Evolutionary conservation across 2,797 vertebrate species (phyloP).

Genomic region (Petrocephalus schoutedeni): DNA sequence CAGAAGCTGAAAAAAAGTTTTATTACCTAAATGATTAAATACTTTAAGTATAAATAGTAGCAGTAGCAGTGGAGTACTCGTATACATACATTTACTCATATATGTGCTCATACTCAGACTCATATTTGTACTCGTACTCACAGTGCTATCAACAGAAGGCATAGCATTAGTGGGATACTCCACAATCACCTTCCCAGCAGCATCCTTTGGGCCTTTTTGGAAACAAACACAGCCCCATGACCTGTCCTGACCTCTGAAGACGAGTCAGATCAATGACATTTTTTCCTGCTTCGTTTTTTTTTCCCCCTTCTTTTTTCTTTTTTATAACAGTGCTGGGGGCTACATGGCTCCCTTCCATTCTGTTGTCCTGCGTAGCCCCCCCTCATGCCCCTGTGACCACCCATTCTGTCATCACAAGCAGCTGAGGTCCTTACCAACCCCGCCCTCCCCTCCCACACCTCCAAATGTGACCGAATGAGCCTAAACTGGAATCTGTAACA

Average conservation of each 20-base stretch:
- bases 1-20: background rate
- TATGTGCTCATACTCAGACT: background rate
- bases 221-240: conserved; percentile 75
- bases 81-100: background rate
- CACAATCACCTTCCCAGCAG: conserved; percentile 28
- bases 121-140: background rate
- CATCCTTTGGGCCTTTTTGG: conserved; percentile 58
- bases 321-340: conserved; percentile 51
- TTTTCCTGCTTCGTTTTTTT: conserved; percentile 36
- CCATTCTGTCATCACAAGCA: conserved; percentile 55
- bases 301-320: conserved; percentile 42
- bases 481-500: conserved; percentile 79
- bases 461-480: conserved; percentile 61
- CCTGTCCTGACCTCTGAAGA: conserved; percentile 56
- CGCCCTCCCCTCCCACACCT: conserved; percentile 44
- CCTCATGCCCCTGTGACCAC: conserved; percentile 60
- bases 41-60: background rate
- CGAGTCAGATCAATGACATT: conserved; percentile 61
- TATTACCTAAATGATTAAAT: background rate
- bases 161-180: background rate
- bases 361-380: conserved; percentile 49
- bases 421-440: conserved; percentile 37
- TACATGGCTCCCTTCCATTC: conserved; percentile 44
- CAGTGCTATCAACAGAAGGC: background rate
- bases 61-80: background rate